Evolutionary conservation across 1,140 invertebrate genomes (phyloP), one percentile per base, ranked within the genome.

Genomic region (Rhagoletis pomonella): DNA sequence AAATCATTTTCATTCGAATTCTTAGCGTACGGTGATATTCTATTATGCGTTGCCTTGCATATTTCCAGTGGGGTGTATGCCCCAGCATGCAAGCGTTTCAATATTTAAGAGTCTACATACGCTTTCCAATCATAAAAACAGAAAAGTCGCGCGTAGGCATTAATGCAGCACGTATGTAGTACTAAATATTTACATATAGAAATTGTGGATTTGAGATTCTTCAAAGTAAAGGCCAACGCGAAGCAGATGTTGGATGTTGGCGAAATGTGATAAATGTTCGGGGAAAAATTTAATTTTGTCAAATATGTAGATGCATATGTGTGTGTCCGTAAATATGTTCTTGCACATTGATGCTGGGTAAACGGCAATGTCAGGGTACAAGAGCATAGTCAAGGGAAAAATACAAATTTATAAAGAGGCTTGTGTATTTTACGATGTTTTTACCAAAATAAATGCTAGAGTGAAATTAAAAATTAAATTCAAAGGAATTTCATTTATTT

Each of bases 361-460:
- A 29, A 29, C 29, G 29, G 69, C 69, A 77, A 77, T 77, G 69
- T 77, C 69, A 77, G 69, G 69, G 69, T 77, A 77, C 69, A 50
- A 77, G 69, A 77, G 69, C 69, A 77, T 4, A 77, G 69, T 77
- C 69, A 77, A 77, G 69, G 69, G 29, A n/a, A 50, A n/a, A 77
- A 77, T 29, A 29, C 62, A 64, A 64, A 64, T 19, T 67, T 4
- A 67, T 67, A 67, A 67, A 67, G 29, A 67, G 29, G 65, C 65
- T 29, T 29, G 29, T 29, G 29, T 29, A 29, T 29, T 29, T 29
- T 29, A 29, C 29, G 29, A 29, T 29, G 10, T 67, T 42, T 42
- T 19, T 29, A 12, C 39, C 29, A 9, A 67, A 64, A n/a, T 17
- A 64, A 64, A n/a, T 64, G 62, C 62, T 17, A 64, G 29, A 64